phyloP scores from a whole-genome alignment of 2,797 vertebrate genomes.

The Phoxinus dragarum region DNA sequence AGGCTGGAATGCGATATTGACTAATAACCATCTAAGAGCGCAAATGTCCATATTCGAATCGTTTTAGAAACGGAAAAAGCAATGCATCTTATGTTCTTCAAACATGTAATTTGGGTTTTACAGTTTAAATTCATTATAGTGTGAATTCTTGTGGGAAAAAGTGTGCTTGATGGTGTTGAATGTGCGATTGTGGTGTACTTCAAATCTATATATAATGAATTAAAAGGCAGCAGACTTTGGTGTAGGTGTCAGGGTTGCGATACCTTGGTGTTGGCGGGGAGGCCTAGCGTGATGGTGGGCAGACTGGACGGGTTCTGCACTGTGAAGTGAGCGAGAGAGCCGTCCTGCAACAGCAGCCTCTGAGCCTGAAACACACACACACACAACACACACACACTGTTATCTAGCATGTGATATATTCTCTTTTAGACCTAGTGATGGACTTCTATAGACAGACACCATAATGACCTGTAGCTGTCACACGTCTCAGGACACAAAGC shows the following conservation, averaged over 20 bases:
- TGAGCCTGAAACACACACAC: constrained; percentile 72
- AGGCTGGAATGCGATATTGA: not conserved
- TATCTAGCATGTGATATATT: not conserved
- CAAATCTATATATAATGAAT: too few species aligned
- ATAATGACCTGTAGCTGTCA: not conserved
- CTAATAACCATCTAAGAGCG: not conserved
- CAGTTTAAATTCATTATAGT: too few species aligned
- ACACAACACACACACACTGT: constrained; percentile 58
- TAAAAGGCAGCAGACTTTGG: too few species aligned
- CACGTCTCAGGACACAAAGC: not conserved
- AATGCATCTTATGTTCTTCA: not conserved
- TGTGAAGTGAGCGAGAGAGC: constrained; percentile 86
- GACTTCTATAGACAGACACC: not conserved
- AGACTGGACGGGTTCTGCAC: constrained; percentile 81
- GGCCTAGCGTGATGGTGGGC: constrained; percentile 90
- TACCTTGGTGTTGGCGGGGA: constrained; percentile 89
- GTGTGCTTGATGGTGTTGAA: not conserved
- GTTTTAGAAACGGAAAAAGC: not conserved
- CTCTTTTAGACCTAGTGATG: not conserved
- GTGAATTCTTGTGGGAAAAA: not conserved
- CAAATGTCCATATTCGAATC: not conserved
- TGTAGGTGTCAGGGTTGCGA: constrained; percentile 23
- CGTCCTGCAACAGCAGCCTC: constrained; percentile 82
- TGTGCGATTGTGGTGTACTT: not conserved
- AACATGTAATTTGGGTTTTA: not conserved